Conservation (phyloP, 1,140 invertebrate genomes). For the Trachelipus rathkii region DNA sequence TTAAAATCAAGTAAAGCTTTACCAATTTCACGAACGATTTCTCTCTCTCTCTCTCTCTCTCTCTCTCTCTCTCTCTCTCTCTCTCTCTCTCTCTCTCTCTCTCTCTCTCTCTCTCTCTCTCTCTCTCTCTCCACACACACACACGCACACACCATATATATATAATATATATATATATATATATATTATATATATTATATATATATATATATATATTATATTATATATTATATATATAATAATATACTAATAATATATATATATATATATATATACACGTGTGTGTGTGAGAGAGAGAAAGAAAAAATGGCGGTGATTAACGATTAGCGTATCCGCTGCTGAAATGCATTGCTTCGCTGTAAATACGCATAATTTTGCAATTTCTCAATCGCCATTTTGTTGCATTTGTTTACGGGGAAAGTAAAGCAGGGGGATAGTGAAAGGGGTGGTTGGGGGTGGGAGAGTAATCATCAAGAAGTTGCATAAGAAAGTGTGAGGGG, state of each 20-base stretch:
- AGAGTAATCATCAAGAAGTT: not conserved
- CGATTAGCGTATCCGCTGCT: too few species aligned
- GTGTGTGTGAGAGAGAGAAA: not conserved
- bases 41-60: too few species aligned
- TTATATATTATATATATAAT: not conserved
- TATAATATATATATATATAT: constrained; percentile 13
- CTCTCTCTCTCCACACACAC: too few species aligned
- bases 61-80: too few species aligned
- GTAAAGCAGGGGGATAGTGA: not conserved
- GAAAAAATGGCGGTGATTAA: too few species aligned
- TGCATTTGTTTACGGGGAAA: not conserved
- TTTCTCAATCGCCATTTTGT: not conserved
- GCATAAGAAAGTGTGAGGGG: not conserved
- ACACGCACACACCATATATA: too few species aligned
- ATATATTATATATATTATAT: not conserved
- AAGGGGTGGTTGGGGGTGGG: not conserved
- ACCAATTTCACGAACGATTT: too few species aligned
- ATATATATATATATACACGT: not conserved
- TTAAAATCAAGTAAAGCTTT: too few species aligned
- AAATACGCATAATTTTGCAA: not conserved
- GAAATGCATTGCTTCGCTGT: not conserved
- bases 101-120: too few species aligned
- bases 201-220: not conserved
- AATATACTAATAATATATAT: not conserved
- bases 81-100: too few species aligned